phyloP scores from a whole-genome alignment of 2,113 vertebrate species.

The pig (Sus scrofa) region T2T-Sscrofa CM000812.6:55085501-55086000 shows the following conservation, averaged over 20 bases:
- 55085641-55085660: background rate
- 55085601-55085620: background rate
- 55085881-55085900: background rate
- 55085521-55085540: background rate
- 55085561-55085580: background rate
- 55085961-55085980: too few species aligned
- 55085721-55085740: background rate
- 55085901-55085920: background rate
- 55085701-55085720: background rate
- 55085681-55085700: background rate
- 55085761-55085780: background rate
- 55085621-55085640: background rate
- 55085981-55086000: too few species aligned
- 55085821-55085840: background rate
- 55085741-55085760: background rate
- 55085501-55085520: background rate
- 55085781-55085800: background rate
- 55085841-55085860: background rate
- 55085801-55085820: background rate
- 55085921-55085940: background rate
- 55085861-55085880: background rate
- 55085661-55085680: constrained; percentile 1
- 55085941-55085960: background rate
- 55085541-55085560: background rate
- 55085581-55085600: background rate